Evolutionary conservation across 2,113 vertebrate species (phyloP).

Genomic region (Conger conger): DNA sequence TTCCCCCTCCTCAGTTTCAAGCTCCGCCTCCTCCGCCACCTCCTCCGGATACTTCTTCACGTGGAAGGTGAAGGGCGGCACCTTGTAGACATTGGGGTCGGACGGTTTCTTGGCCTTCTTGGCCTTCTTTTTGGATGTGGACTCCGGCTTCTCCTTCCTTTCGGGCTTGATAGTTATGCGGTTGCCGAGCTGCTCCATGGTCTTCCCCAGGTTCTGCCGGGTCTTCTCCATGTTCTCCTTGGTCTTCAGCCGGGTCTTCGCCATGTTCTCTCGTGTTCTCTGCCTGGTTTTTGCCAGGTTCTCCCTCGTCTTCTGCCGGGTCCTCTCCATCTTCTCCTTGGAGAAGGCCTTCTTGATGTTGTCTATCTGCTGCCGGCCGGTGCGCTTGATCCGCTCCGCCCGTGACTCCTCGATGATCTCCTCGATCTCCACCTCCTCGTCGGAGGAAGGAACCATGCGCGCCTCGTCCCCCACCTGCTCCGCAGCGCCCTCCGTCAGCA

Average conservation of each 20-base stretch:
- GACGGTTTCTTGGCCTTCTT: constrained; percentile 93
- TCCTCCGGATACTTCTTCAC: constrained; percentile 96
- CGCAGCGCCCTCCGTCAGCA: constrained; percentile 55
- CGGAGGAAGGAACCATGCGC: constrained; percentile 83
- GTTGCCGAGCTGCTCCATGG: constrained; percentile 93
- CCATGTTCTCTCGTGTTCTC: constrained; percentile 84
- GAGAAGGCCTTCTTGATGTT: constrained; percentile 95
- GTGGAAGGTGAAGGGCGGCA: constrained; percentile 95
- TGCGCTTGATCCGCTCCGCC: constrained; percentile 90
- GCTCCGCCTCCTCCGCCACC: constrained; percentile 82
- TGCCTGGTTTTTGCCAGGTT: constrained; percentile 89
- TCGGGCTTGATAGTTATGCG: constrained; percentile 85
- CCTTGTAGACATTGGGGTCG: constrained; percentile 90
- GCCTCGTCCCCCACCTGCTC: constrained; percentile 70
- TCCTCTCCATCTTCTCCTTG: constrained; percentile 86
- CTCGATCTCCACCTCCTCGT: constrained; percentile 88
- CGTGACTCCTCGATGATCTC: constrained; percentile 87
- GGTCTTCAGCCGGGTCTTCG: constrained; percentile 87
- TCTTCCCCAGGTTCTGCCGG: constrained; percentile 91
- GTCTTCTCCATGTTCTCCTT: constrained; percentile 87
- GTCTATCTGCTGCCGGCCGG: constrained; percentile 88
- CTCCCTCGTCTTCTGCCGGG: constrained; percentile 82
- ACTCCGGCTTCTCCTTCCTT: constrained; percentile 89
- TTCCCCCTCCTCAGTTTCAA: constrained; percentile 54
- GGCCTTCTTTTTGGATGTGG: constrained; percentile 86